Conservation (phyloP, 2,888 invertebrate species). For the Sphecodes monilicornis region DNA sequence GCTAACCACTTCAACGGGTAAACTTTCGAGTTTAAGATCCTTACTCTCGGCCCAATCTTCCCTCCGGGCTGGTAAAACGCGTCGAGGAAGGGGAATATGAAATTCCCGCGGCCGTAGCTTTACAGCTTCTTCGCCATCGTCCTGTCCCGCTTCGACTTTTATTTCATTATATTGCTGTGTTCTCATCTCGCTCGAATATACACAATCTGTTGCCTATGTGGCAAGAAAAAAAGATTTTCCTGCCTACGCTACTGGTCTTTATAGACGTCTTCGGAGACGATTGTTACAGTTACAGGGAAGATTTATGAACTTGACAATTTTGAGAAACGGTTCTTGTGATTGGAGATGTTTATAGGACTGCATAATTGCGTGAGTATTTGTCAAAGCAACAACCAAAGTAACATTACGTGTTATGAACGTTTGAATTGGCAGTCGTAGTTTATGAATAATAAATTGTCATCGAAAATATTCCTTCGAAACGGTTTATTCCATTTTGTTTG, state of each 20-base stretch:
- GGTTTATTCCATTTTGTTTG: too few relatives aligned
- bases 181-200: slow-evolving; percentile 11
- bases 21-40: slow-evolving; percentile 72
- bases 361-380: too few relatives aligned
- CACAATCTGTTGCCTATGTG: neutral
- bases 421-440: too few relatives aligned
- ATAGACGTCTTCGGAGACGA: neutral
- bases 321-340: too few relatives aligned
- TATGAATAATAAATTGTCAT: too few relatives aligned
- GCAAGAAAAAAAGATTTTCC: neutral
- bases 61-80: slow-evolving; percentile 29
- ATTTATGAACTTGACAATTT: too few relatives aligned
- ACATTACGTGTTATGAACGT: too few relatives aligned
- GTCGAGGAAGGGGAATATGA: slow-evolving; percentile 64
- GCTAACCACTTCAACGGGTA: slow-evolving; percentile 67
- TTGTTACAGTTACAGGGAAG: neutral
- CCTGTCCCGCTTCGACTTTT: slow-evolving; percentile 20
- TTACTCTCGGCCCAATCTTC: slow-evolving; percentile 26
- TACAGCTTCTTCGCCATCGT: slow-evolving; percentile 51
- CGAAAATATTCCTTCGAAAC: too few relatives aligned
- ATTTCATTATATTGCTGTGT: slow-evolving; percentile 13
- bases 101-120: slow-evolving; percentile 65
- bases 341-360: too few relatives aligned
- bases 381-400: too few relatives aligned
- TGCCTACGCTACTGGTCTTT: neutral